Percentiles rank a stretch among this genome's conserved stretches.
Conservation (phyloP, 2,888 invertebrate species). For the Clusia tigrina region DNA sequence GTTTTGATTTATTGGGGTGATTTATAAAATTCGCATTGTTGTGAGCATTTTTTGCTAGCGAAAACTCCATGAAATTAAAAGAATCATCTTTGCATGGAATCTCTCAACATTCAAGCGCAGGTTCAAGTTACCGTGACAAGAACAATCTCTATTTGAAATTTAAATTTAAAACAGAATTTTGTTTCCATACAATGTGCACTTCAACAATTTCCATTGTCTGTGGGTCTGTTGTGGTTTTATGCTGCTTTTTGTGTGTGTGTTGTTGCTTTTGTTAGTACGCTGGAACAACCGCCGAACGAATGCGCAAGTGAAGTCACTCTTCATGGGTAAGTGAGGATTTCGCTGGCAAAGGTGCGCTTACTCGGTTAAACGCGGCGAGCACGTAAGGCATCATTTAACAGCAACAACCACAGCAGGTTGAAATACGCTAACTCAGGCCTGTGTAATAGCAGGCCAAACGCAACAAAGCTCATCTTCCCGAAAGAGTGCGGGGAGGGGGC, state of each 20-base stretch:
- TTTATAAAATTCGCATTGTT: too few relatives aligned
- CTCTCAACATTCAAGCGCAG: not conserved
- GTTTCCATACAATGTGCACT: not conserved
- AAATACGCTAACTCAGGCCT: not conserved
- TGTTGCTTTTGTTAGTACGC: not conserved
- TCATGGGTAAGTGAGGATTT: not conserved
- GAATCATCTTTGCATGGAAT: too few relatives aligned
- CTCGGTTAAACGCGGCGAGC: not conserved
- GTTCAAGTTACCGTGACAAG: conserved; percentile 9
- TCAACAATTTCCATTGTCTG: conserved; percentile 8
- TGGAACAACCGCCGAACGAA: not conserved
- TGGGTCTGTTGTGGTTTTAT: not conserved
- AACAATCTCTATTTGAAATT: conserved; percentile 1
- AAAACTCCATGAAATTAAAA: too few relatives aligned
- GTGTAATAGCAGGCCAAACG: not conserved
- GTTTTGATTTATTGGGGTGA: too few relatives aligned
- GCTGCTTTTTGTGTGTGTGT: not conserved
- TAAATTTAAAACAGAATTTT: not conserved
- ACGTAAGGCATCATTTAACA: not conserved
- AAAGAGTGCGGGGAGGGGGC: too few relatives aligned
- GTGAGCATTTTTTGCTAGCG: too few relatives aligned
- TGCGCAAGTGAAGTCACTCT: conserved; percentile 1
- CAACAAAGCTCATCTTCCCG: too few relatives aligned
- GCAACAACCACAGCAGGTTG: not conserved
- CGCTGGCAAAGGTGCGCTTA: not conserved